Evolutionary conservation across 2,797 vertebrate species (phyloP), one percentile per base, ranked within the genome.

Genomic region (Tadarida brasiliensis): DNA sequence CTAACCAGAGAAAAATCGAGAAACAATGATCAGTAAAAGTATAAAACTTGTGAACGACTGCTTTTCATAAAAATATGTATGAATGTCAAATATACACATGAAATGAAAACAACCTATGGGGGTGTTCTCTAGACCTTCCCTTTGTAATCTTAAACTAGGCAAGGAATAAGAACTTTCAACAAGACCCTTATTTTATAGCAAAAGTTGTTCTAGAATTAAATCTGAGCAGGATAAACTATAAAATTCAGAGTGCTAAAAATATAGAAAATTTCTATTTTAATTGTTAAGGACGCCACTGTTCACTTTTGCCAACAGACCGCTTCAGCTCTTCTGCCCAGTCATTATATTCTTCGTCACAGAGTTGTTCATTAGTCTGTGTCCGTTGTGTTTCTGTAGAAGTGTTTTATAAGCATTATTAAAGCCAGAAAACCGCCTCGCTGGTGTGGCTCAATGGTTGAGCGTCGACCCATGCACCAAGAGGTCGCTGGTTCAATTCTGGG

Each of bases 141-240:
- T 83, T 96, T 92, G 49, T 81, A 67, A 82, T 35, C 24, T 81
- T 56, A 87, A 86, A 91, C 90, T 57, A 89, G n/a, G 12, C 20
- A 82, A 74, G 20, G 51, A 81, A 59, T 83, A 90, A 80, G 20
- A 83, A 65, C 9, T 51, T 47, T 95, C 11, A 77, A 85, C 22
- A 84, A 49, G 30, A 83, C 10, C 3, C 26, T 95, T 93, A 73
- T 61, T 78, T 96, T 89, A 76, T 22, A 92, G 24, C 39, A 90
- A 87, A 84, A 96, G 22, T 10, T 87, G 9, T 59, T 70, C 14
- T 63, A 16, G 33, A 10, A 7, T 85, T 93, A 91, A 77, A 54
- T 77, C 57, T 87, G 7, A 89, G 7, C 22, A 22, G 2, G 49
- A 86, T 30, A 49, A 88, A 90, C 49, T 63, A 0, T 63, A 83